Evolutionary conservation across 1,140 invertebrate species (phyloP), one percentile per base, ranked within the genome.

Genomic region (Brachionus manjavacas): DNA sequence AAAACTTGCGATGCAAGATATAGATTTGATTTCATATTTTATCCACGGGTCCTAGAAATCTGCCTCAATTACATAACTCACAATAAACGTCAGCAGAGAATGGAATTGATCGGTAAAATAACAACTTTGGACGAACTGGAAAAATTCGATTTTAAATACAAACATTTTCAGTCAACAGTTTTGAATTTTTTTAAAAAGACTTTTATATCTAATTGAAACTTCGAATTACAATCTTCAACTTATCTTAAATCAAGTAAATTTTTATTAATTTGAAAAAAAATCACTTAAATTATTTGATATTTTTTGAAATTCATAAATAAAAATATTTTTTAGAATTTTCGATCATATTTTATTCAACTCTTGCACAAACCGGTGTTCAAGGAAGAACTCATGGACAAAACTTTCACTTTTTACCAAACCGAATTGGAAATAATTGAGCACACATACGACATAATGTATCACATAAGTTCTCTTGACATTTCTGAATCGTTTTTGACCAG

Each of bases 271-370:
- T 35, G 11, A 70, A 70, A 70, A 35, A 11, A 70, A 12, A 25
- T 23, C 20, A 23, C 7, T 23, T 28, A 66, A 25, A 25, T 31
- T 31, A 31, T 31, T 3, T 31, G 28, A 31, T 31, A 31, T 31
- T 31, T n/a, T n/a, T n/a, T n/a, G n/a, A n/a, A 31, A 35, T 4
- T 35, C 6, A 1, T 35, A 1, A 74, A 11, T n/a, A 43, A 43
- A 74, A 74, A 23, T 49, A 14, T 49, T 52, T 49, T 25, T 76
- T 2, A 76, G 72, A 76, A 76, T 76, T 76, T 76, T 76, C 20
- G 25, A 9, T 23, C 41, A 6, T 25, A 49, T 28, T 14, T 76
- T 9, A 28, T 76, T 14, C 41, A 76, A 46, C n/a, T 76, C 11
- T 25, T 76, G 16, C 72, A 76, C 25, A 76, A 76, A 76, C 41